Percentiles rank a stretch among this genome's conserved stretches.
These are phyloP conservation scores for Listronotus oregonensis DNA, from an alignment of 1,140 invertebrate genomes.

Conservation along the genomic window DNA sequence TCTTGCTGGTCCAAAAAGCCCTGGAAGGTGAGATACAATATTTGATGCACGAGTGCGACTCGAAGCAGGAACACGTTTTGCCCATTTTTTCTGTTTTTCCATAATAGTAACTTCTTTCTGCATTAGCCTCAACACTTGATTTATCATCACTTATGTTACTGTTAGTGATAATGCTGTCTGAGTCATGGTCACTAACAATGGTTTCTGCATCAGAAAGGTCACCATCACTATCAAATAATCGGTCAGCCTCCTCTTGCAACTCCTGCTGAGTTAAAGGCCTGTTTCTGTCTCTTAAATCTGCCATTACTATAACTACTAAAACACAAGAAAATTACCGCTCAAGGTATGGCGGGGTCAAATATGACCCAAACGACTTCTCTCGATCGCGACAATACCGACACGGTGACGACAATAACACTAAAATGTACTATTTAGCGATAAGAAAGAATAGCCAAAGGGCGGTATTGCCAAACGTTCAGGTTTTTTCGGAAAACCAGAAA, in stretches of 20 bases:
- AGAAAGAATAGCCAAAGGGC: too few species aligned
- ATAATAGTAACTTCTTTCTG: too few species aligned
- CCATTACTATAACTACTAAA: neutral
- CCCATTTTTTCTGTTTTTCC: neutral
- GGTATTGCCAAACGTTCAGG: too few species aligned
- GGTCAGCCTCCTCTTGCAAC: neutral
- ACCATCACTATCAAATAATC: neutral
- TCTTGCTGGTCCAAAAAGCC: neutral
- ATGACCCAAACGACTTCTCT: neutral
- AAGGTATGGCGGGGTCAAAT: neutral
- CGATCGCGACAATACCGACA: too few species aligned
- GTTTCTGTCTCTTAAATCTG: neutral
- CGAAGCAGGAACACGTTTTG: neutral
- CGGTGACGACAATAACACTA: too few species aligned
- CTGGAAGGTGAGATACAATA: too few species aligned
- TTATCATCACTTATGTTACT: neutral
- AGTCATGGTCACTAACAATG: neutral
- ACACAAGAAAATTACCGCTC: neutral
- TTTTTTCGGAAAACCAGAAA: too few species aligned
- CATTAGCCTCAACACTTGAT: neutral
- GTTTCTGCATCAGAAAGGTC: too few species aligned
- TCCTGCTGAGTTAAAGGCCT: constrained; percentile 1
- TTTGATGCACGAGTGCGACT: neutral
- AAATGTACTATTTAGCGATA: too few species aligned
- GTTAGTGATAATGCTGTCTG: neutral